Evolutionary conservation across 2,888 invertebrate species (phyloP), one percentile per base, ranked within the genome.

Genomic region (Idaea dimidiata): DNA sequence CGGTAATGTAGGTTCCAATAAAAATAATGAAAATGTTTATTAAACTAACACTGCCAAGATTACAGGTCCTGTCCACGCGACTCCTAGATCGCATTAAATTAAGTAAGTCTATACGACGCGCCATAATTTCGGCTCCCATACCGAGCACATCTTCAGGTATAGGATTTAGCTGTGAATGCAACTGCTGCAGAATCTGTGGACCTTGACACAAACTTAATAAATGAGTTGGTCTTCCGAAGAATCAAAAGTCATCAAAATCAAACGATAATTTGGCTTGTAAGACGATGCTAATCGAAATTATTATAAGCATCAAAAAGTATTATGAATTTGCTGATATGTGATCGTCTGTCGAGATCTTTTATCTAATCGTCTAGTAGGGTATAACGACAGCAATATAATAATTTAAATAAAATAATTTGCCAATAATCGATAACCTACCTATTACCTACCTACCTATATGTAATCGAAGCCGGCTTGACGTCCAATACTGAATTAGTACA

Each of bases 101-200:
- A 1, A 91, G 71, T 2, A 90, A 64, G 31, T 88, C 88, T 32
- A 86, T 80, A 3, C 90, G 84, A 0, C 87, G 82, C n/a, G 83
- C 83, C 83, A 88, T 85, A 8, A 91, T 65, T 68, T 91, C 89
- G 0, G 81, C 81, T 0, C 81, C 83, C 66, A 88, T 74, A 0
- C 72, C 68, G 7, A 83, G 60, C 4, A 91, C 77, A 32, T 89
- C 86, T 54, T 88, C 87, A 0, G 91, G 88, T 54, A 91, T 84
- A 0, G 81, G 78, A 31, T 77, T 82, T 54, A 92, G 71, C 66
- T 87, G 83, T 0, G 81, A 72, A 54, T 74, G 75, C 54, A 91
- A 66, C 66, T 88, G 87, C 62, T 85, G 81, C 7, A 89, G 67
- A 24, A 87, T 75, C 67, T 89, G 84, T 4, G 81, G 75, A 56